Conservation (phyloP, 2,888 invertebrate genomes). For the Calliopum simillimum region DNA sequence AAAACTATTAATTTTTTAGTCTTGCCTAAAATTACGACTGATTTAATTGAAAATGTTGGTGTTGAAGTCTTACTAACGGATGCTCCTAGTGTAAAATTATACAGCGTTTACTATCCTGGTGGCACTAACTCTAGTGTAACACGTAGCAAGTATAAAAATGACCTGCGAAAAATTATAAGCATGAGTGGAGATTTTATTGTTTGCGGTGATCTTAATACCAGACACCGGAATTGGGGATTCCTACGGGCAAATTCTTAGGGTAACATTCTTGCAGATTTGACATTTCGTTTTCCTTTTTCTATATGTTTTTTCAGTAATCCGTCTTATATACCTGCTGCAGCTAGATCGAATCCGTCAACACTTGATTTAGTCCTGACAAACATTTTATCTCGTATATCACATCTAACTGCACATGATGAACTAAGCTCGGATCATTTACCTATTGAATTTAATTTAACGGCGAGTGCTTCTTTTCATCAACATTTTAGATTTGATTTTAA, state of each 20-base stretch:
- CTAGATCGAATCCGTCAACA: neutral
- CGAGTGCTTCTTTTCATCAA: neutral
- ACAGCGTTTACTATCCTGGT: slow-evolving; percentile 28
- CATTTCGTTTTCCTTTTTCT: neutral
- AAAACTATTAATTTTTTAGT: too few species aligned
- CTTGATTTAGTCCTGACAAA: neutral
- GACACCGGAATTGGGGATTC: slow-evolving; percentile 28
- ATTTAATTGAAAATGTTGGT: neutral
- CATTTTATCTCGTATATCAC: neutral
- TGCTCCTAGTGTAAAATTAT: slow-evolving; percentile 10
- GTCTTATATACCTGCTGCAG: neutral
- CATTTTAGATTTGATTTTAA: slow-evolving; percentile 15
- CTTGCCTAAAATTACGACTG: too few species aligned
- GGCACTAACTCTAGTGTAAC: slow-evolving; percentile 9
- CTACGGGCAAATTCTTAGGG: slow-evolving; percentile 14
- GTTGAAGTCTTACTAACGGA: neutral
- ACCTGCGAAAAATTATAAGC: too few species aligned
- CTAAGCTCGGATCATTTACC: neutral
- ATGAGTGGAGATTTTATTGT: neutral
- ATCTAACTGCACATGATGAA: neutral
- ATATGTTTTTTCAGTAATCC: neutral
- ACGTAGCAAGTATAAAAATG: slow-evolving; percentile 10
- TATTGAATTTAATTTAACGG: neutral
- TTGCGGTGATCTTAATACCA: slow-evolving; percentile 25
- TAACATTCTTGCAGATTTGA: neutral